Conservation (phyloP, 2,113 vertebrate species). For the Chionis minor region DNA sequence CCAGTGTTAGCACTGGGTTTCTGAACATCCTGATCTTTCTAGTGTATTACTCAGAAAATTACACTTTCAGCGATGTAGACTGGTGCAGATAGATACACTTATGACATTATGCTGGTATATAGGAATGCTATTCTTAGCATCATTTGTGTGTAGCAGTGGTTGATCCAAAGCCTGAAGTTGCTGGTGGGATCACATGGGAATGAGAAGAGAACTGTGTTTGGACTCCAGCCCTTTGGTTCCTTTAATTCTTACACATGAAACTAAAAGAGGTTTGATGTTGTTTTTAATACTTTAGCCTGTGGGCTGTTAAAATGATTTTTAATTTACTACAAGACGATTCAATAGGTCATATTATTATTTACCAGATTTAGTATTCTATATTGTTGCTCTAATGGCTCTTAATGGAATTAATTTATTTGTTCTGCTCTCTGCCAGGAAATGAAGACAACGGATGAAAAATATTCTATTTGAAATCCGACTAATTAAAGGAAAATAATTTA, state of each 20-base stretch:
- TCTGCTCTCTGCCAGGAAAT: slow-evolving; percentile 42
- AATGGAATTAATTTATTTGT: slow-evolving; percentile 51
- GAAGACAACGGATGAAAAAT: slow-evolving; percentile 28
- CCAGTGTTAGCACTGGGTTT: not conserved
- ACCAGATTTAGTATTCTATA: slow-evolving; percentile 17
- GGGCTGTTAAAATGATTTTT: slow-evolving; percentile 19
- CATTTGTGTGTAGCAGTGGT: not conserved
- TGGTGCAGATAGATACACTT: not conserved
- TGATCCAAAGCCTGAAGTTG: not conserved
- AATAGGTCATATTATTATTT: slow-evolving; percentile 20
- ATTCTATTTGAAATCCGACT: slow-evolving; percentile 17
- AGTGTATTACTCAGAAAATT: not conserved
- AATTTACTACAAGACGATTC: slow-evolving; percentile 20
- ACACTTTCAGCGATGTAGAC: not conserved
- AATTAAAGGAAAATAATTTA: slow-evolving; percentile 29
- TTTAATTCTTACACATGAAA: not conserved
- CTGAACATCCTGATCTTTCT: not conserved
- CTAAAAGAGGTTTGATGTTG: not conserved
- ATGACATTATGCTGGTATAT: not conserved
- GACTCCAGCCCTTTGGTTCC: not conserved
- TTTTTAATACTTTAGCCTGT: not conserved
- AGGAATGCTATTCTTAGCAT: not conserved
- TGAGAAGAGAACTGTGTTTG: not conserved
- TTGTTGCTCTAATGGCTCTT: slow-evolving; percentile 1
- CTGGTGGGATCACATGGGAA: not conserved